A percentile compares a stretch with the other conserved stretches of the same genome.
These are phyloP conservation scores for Sabatieria punctata DNA, from an alignment of 2,888 invertebrate genomes.

Conservation along the genomic window DNA sequence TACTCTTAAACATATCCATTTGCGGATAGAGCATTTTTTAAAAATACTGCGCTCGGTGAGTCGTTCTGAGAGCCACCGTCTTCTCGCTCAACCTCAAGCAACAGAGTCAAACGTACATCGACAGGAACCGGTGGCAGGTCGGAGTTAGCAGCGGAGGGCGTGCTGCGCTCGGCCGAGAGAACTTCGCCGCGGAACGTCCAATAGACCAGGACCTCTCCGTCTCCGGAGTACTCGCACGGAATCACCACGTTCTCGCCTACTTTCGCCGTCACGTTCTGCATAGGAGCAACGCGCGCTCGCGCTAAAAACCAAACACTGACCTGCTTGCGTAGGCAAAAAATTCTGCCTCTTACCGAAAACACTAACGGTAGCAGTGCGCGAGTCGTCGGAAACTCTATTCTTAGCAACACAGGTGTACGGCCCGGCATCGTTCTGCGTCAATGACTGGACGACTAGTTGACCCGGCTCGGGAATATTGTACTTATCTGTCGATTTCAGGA, in stretches of 20 bases:
- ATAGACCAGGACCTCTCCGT: constrained; percentile 10
- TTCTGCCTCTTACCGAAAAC: constrained; percentile 1
- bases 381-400: background rate
- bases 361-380: background rate
- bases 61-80: no score
- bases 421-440: background rate
- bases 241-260: constrained; percentile 15
- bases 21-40: no score
- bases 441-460: background rate
- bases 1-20: no score
- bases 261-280: constrained; percentile 13
- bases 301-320: background rate
- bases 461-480: constrained; percentile 2
- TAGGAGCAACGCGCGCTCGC: constrained; percentile 11
- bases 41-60: no score
- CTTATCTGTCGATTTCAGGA: background rate
- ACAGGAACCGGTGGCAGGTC: background rate
- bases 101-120: background rate
- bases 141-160: no score
- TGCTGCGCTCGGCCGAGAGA: background rate
- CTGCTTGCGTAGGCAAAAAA: no score
- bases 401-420: background rate
- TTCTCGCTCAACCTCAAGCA: no score
- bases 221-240: constrained; percentile 14
- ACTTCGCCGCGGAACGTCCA: background rate